These are phyloP conservation scores for Anguilla marmorata DNA, from an alignment of 2,797 vertebrate species.

Conservation along the genomic window DNA sequence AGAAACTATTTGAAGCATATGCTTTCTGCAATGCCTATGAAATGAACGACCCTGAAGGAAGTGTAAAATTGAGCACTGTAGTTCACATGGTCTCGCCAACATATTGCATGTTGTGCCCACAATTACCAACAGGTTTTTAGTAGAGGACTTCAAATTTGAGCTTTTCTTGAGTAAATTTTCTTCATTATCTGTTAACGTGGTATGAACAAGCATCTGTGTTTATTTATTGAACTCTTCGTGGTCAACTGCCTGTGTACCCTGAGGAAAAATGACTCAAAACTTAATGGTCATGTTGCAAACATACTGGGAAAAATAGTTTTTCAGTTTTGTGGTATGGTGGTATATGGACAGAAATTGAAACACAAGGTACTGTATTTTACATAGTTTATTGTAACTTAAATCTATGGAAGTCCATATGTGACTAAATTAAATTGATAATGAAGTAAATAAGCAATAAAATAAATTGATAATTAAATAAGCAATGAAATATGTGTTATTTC, in stretches of 20 bases:
- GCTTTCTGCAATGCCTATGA: not conserved
- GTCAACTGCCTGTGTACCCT: not conserved
- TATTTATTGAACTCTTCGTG: not conserved
- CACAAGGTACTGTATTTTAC: not conserved
- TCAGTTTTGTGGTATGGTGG: not conserved
- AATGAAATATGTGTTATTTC: too few relatives aligned
- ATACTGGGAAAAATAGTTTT: not conserved
- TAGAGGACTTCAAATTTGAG: too few relatives aligned
- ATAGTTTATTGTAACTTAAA: conserved; percentile 11
- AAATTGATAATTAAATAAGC: too few relatives aligned
- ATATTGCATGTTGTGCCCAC: not conserved
- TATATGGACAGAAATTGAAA: not conserved
- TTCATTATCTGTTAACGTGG: not conserved
- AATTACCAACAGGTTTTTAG: not conserved
- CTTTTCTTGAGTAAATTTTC: not conserved
- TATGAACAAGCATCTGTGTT: not conserved
- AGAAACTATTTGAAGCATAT: not conserved
- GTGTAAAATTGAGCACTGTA: not conserved
- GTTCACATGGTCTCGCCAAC: not conserved
- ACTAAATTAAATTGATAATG: too few relatives aligned
- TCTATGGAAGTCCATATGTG: not conserved
- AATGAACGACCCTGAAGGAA: not conserved
- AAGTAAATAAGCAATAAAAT: too few relatives aligned
- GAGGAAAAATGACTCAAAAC: not conserved
- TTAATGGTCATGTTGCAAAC: not conserved